Conservation (phyloP, 64 coral and sea anemone species). For the Astreopora myriophthalma region DNA sequence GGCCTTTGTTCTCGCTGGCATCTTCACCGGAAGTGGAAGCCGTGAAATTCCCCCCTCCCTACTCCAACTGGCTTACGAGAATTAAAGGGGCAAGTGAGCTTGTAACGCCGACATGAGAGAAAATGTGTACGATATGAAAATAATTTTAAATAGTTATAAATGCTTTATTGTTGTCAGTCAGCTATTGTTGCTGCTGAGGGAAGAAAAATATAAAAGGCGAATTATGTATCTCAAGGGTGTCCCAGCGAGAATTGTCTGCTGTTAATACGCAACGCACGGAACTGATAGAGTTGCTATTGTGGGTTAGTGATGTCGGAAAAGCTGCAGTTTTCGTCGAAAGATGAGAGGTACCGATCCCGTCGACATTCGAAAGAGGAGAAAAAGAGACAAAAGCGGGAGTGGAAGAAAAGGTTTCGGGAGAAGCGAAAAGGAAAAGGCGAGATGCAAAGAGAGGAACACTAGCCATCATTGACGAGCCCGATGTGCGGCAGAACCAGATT, state of each 20-base stretch:
- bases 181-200: background rate
- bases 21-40: no score
- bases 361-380: constrained; percentile 6
- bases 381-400: background rate
- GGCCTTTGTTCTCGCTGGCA: no score
- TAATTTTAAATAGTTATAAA: background rate
- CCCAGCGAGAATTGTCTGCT: background rate
- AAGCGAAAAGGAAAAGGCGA: background rate
- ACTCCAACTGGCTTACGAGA: no score
- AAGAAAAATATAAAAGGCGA: background rate
- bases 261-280: background rate
- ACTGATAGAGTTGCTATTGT: no score
- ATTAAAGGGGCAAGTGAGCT: background rate
- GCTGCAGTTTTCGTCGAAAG: background rate
- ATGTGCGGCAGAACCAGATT: background rate
- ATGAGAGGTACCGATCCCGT: background rate
- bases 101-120: background rate
- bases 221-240: background rate
- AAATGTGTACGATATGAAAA: background rate
- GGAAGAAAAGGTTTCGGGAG: constrained; percentile 2
- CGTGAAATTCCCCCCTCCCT: no score
- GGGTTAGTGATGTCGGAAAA: background rate
- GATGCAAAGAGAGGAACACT: background rate
- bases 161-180: background rate
- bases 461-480: background rate